Conservation (phyloP, 2,888 invertebrate species). For the Torymus tubicola region DNA sequence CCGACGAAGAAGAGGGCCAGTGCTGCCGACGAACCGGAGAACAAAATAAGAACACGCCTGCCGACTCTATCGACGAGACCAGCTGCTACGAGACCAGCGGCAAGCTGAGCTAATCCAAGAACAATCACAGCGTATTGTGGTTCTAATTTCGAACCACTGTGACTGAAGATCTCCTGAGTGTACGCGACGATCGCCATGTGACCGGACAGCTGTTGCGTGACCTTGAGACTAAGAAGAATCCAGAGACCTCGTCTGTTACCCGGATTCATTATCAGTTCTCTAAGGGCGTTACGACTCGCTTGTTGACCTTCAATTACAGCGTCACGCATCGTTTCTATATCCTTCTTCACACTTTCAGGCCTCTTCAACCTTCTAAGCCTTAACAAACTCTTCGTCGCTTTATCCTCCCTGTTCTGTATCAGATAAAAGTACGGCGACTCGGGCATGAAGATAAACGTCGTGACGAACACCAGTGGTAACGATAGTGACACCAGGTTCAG, state of each 20-base stretch:
- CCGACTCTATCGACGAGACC: conserved; percentile 81
- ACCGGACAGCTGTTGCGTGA: conserved; percentile 81
- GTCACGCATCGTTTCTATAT: conserved; percentile 78
- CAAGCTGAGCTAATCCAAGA: conserved; percentile 78
- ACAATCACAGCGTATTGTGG: conserved; percentile 78
- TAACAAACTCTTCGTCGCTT: conserved; percentile 79
- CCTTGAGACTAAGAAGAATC: conserved; percentile 80
- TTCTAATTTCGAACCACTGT: conserved; percentile 77
- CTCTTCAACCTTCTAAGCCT: conserved; percentile 78
- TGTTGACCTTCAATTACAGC: conserved; percentile 79
- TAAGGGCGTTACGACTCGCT: conserved; percentile 74
- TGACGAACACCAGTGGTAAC: conserved; percentile 79
- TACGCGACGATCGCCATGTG: conserved; percentile 80
- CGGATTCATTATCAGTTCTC: conserved; percentile 76
- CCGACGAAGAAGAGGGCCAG: conserved; percentile 79
- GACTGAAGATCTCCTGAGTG: conserved; percentile 81
- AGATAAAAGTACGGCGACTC: conserved; percentile 83
- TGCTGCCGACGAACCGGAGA: conserved; percentile 80
- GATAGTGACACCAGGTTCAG: conserved; percentile 78
- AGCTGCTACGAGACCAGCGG: conserved; percentile 80
- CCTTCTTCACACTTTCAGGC: conserved; percentile 78
- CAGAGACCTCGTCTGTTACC: conserved; percentile 80
- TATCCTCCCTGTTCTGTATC: conserved; percentile 77
- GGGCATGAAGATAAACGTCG: conserved; percentile 81
- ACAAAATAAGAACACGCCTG: conserved; percentile 79